These are phyloP conservation scores for Junonia oenone DNA, from an alignment of 2,888 invertebrate species.

Conservation along the genomic window DNA sequence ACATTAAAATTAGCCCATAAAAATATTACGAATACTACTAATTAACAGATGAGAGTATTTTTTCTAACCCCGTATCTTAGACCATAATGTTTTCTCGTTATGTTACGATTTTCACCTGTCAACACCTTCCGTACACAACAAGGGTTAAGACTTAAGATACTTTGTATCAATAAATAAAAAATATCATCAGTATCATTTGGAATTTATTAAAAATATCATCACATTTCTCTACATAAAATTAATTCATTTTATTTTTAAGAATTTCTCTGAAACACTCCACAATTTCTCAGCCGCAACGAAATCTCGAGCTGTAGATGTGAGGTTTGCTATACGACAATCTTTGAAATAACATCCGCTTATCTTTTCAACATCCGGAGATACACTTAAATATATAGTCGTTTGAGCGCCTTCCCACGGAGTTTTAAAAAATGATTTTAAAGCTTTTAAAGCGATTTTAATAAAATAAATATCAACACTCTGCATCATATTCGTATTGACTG, in stretches of 20 bases:
- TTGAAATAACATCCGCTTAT: conserved; percentile 82
- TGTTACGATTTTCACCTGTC: too few species aligned
- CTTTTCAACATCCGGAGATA: conserved; percentile 72
- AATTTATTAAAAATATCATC: not conserved
- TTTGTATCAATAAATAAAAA: not conserved
- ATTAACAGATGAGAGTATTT: too few species aligned
- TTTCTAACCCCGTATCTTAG: too few species aligned
- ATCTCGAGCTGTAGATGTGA: conserved; percentile 65
- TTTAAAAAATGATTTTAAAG: conserved; percentile 39
- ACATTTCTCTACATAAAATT: too few species aligned
- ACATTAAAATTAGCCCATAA: too few species aligned
- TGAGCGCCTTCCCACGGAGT: conserved; percentile 58
- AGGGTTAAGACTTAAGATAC: too few species aligned
- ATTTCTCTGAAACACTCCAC: conserved; percentile 82
- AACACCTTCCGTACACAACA: too few species aligned
- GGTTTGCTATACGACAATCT: conserved; percentile 65
- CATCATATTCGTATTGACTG: conserved; percentile 83
- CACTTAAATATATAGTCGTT: conserved; percentile 77
- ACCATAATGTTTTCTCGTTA: too few species aligned
- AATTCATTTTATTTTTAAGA: conserved; percentile 41
- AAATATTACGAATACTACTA: too few species aligned
- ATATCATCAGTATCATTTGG: not conserved
- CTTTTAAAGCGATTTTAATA: conserved; percentile 54
- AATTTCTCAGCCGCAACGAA: conserved; percentile 75
- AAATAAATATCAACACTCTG: conserved; percentile 50